A percentile compares a stretch with the other conserved stretches of the same genome.
phyloP scores from a whole-genome alignment of 2,888 invertebrate species.

The Xylocampa areola region DNA sequence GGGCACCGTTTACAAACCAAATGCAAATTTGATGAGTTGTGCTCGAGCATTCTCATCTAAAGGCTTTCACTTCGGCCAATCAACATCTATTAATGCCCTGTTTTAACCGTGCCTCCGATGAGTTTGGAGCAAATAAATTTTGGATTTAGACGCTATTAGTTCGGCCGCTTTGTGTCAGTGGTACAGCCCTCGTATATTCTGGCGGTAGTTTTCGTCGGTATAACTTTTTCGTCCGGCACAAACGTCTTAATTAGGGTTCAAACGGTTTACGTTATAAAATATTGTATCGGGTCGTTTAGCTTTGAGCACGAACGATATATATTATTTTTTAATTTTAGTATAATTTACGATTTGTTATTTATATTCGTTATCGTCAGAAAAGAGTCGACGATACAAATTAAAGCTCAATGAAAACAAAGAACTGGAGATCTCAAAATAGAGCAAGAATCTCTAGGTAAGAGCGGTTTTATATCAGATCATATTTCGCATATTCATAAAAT shows the following conservation, averaged over 20 bases:
- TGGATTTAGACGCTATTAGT: slow-evolving; percentile 71
- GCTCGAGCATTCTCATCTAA: slow-evolving; percentile 79
- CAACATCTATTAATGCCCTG: slow-evolving; percentile 76
- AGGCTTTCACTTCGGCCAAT: slow-evolving; percentile 73
- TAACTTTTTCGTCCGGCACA: slow-evolving; percentile 74
- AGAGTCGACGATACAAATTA: slow-evolving; percentile 1
- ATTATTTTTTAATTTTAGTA: slow-evolving; percentile 62
- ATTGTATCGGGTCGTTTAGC: slow-evolving; percentile 68
- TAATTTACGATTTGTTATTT: slow-evolving; percentile 44
- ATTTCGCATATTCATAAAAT: slow-evolving; percentile 67
- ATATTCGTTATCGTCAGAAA: slow-evolving; percentile 24
- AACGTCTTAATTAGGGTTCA: slow-evolving; percentile 84
- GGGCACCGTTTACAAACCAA: slow-evolving; percentile 79
- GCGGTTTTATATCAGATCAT: slow-evolving; percentile 65
- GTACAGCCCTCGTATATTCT: slow-evolving; percentile 75
- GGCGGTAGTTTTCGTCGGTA: slow-evolving; percentile 70
- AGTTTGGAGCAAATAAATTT: slow-evolving; percentile 78
- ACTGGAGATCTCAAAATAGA: slow-evolving; percentile 24
- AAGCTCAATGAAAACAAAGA: slow-evolving; percentile 13
- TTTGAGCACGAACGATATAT: slow-evolving; percentile 58
- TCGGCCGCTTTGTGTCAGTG: slow-evolving; percentile 75
- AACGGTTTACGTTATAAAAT: slow-evolving; percentile 74
- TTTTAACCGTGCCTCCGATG: slow-evolving; percentile 70
- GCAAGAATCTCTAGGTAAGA: slow-evolving; percentile 31
- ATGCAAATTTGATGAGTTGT: slow-evolving; percentile 84